These are phyloP conservation scores for Ibidorhyncha struthersii DNA, from an alignment of 2,113 vertebrate genomes.

Conservation along the genomic window DNA sequence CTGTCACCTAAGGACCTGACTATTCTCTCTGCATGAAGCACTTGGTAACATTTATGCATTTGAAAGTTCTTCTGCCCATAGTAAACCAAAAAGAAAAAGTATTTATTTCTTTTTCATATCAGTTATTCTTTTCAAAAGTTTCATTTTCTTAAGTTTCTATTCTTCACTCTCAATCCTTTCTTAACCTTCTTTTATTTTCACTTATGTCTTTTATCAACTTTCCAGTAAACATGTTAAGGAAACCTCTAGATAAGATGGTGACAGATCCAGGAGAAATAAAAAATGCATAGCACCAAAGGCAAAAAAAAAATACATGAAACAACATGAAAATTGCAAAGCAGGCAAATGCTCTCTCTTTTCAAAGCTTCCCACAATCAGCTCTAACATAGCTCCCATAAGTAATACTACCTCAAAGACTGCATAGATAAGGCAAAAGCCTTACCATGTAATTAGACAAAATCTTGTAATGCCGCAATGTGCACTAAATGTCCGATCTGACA, in stretches of 20 bases:
- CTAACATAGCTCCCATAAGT: neutral
- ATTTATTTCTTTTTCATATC: neutral
- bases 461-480: neutral
- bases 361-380: neutral
- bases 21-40: neutral
- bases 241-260: conserved; percentile 5
- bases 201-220: neutral
- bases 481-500: neutral
- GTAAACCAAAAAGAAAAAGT: neutral
- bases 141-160: neutral
- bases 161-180: neutral
- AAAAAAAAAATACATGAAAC: neutral
- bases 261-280: conserved; percentile 22
- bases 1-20: neutral
- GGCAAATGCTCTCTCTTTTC: neutral
- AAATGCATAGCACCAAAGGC: neutral
- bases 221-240: conserved; percentile 3
- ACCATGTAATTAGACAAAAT: conserved; percentile 4
- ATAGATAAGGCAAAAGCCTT: neutral
- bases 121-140: neutral
- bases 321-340: conserved; percentile 1
- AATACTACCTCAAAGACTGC: neutral
- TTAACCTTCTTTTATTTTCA: neutral
- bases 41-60: neutral
- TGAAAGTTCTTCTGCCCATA: neutral